These are phyloP conservation scores for Cottus gobio DNA, from an alignment of 2,113 vertebrate species.

Conservation along the genomic window DNA sequence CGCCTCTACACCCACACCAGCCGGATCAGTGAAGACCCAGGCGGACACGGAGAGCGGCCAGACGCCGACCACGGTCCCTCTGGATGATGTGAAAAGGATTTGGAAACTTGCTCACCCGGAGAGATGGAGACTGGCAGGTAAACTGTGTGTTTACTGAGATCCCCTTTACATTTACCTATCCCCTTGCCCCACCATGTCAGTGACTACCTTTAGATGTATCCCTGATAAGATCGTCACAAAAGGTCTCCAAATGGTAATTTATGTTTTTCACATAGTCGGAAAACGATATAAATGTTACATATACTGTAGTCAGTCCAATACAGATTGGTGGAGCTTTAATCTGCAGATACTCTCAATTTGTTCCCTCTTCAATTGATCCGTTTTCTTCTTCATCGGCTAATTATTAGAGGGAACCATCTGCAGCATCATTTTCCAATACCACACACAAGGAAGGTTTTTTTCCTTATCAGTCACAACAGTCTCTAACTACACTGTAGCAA, in stretches of 20 bases:
- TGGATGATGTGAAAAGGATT: constrained; percentile 83
- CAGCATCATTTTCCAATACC: background rate
- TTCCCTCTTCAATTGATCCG: background rate
- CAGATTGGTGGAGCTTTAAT: background rate
- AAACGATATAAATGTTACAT: background rate
- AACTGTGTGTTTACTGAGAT: background rate
- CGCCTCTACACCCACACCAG: constrained; percentile 50
- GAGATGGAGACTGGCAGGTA: constrained; percentile 90
- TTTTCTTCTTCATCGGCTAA: background rate
- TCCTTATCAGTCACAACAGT: background rate
- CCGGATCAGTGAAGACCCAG: constrained; percentile 36
- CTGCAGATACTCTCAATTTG: background rate
- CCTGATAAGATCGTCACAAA: background rate
- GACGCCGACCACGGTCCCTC: constrained; percentile 47
- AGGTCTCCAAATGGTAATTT: background rate
- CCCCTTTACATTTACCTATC: background rate
- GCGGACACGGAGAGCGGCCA: constrained; percentile 13
- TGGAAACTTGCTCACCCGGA: constrained; percentile 86
- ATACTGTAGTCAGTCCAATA: background rate
- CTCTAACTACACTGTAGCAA: background rate
- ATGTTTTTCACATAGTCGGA: background rate
- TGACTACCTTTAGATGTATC: background rate
- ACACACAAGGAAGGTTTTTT: background rate
- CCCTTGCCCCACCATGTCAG: background rate
- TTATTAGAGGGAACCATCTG: background rate